Base-by-base conservation (phyloP, 1,140 invertebrate genomes). In the Lasioglossum baleicum region DNA sequence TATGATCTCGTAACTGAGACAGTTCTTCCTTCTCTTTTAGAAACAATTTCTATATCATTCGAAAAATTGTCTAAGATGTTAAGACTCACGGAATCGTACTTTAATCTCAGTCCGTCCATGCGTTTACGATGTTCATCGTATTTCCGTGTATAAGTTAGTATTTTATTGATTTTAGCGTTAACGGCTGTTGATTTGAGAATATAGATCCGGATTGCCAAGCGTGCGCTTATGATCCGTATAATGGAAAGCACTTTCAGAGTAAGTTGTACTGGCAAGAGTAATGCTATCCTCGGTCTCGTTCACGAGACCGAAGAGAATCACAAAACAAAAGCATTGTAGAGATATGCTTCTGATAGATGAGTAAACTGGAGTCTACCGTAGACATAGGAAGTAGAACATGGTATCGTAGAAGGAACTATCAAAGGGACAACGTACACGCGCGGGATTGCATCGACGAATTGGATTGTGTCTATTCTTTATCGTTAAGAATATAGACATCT, bases 391-490 rank as follows among this genome's bases (percentile, higher is more conserved):
- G 66, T 83, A 87, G 74, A 84, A 58, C 86, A 75, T 48, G 75
- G 75, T 76, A 74, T 66, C 64, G 68, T 74, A 68, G 53, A 75
- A 75, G 11, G 42, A 81, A 83, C 48, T 48, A 83, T 66, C 75
- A 69, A 85, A 83, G 17, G 51, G 65, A 22, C 81, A 64, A 82
- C 65, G 86, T 74, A 78, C 53, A 61, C 87, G 51, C 13, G 17
- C 13, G 51, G 51, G 17, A 26, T 17, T 83, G 44, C 83, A 60
- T 84, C 81, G 83, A 78, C 73, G 58, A 88, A 82, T 80, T 7
- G 88, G 90, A 93, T 90, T 93, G 92, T 89, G 92, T 92, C 91
- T 89, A 85, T 93, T 93, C 92, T 93, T 90, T 88, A 80, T 75
- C 68, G 87, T 77, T 89, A 89, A 93, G 92, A 93, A 92, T 92